Evolutionary conservation across 2,113 vertebrate genomes (phyloP).

Genomic region (Holacanthus passer): DNA sequence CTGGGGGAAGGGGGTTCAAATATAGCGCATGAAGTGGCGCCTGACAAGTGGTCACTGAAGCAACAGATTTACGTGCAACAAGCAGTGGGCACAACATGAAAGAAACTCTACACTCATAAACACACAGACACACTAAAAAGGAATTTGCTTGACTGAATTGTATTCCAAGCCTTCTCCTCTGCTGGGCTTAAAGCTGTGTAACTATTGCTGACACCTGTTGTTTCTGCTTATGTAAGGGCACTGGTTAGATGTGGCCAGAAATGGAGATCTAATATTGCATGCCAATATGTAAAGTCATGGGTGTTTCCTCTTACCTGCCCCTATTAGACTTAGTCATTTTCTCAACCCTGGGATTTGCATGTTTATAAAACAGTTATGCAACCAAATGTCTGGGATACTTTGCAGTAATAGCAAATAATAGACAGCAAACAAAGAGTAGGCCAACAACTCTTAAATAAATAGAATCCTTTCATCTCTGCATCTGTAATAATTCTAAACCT

Average conservation of each 20-base stretch:
- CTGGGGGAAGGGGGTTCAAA: slow-evolving; percentile 63
- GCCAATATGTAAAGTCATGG: slow-evolving; percentile 51
- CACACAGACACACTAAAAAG: slow-evolving; percentile 44
- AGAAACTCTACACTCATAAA: slow-evolving; percentile 49
- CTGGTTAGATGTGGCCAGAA: slow-evolving; percentile 52
- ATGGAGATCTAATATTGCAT: slow-evolving; percentile 59
- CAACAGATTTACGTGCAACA: slow-evolving; percentile 48
- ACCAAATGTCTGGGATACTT: background rate
- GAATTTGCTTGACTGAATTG: slow-evolving; percentile 55
- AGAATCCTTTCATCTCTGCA: background rate
- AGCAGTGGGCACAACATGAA: slow-evolving; percentile 66
- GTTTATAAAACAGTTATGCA: background rate
- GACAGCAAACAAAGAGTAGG: background rate
- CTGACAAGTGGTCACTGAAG: slow-evolving; percentile 40
- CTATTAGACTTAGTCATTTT: background rate
- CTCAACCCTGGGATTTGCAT: background rate
- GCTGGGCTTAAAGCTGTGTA: slow-evolving; percentile 47
- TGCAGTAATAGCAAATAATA: background rate
- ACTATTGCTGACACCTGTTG: slow-evolving; percentile 74
- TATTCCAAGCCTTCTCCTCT: slow-evolving; percentile 39
- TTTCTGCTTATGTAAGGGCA: slow-evolving; percentile 68
- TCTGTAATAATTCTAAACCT: background rate
- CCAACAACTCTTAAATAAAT: background rate
- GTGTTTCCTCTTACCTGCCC: slow-evolving; percentile 14
- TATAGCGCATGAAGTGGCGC: slow-evolving; percentile 70